These are phyloP conservation scores for Thinocorus orbignyianus DNA, from an alignment of 2,113 vertebrate species.

Conservation along the genomic window DNA sequence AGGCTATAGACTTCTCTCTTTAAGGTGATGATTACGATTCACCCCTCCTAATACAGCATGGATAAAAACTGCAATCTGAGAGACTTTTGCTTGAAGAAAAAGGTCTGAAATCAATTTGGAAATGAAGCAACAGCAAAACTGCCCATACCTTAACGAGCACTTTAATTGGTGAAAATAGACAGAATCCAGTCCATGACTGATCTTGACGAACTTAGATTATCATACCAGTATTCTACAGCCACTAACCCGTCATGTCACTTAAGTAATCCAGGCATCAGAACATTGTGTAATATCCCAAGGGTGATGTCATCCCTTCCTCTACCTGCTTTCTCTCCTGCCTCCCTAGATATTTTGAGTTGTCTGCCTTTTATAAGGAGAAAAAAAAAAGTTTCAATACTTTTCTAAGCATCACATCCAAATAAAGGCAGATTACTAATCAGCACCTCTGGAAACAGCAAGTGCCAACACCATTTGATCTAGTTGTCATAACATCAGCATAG, in stretches of 20 bases:
- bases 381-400: background rate
- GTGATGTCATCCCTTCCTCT: background rate
- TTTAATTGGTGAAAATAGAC: background rate
- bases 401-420: background rate
- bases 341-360: background rate
- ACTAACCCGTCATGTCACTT: background rate
- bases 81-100: background rate
- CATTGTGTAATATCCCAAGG: background rate
- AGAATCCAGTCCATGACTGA: background rate
- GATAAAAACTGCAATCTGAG: background rate
- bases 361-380: background rate
- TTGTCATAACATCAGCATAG: background rate
- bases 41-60: background rate
- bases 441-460: background rate
- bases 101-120: background rate
- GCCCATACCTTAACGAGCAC: background rate
- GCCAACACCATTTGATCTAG: background rate
- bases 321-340: background rate
- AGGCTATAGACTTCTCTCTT: background rate
- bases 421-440: background rate
- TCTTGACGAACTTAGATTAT: background rate
- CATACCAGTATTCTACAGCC: background rate
- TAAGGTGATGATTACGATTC: background rate
- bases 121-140: background rate
- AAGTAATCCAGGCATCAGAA: background rate